Conservation (phyloP, 2,888 invertebrate genomes). For the Protonemura montana region DNA sequence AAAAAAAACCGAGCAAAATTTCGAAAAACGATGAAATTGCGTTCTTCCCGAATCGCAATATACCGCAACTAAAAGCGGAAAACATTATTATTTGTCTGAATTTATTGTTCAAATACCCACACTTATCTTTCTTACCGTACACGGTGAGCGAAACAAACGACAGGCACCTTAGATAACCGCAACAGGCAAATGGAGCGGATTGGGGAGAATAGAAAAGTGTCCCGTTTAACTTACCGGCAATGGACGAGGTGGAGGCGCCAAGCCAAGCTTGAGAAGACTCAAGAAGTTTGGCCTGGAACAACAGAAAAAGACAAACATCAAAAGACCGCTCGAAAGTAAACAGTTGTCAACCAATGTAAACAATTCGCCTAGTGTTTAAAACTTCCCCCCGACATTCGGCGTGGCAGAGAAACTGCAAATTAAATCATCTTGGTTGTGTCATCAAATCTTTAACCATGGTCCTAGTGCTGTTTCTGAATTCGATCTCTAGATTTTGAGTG, state of each 20-base stretch:
- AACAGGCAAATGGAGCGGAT: neutral
- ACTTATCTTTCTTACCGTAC: no score
- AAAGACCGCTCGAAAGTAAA: neutral
- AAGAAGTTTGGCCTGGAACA: slow-evolving; percentile 88
- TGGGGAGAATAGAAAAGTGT: neutral
- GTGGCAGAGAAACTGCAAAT: neutral
- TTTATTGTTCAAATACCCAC: neutral
- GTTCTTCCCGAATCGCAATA: no score
- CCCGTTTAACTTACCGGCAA: slow-evolving; percentile 80
- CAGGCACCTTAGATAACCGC: neutral
- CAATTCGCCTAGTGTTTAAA: neutral
- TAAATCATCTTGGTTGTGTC: neutral
- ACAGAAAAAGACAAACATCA: slow-evolving; percentile 52
- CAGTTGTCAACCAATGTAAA: neutral
- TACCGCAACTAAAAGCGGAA: no score
- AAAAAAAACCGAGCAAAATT: no score
- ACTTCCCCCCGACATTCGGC: neutral
- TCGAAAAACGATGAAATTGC: no score
- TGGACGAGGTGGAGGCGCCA: slow-evolving; percentile 86
- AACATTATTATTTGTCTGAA: no score
- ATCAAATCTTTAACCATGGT: neutral
- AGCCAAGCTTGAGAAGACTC: slow-evolving; percentile 94
- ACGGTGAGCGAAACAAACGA: no score
- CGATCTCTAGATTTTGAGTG: neutral
- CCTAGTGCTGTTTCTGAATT: no score